Base-by-base conservation (phyloP, 1,140 invertebrate species). In the Drosophila rufa region DNA sequence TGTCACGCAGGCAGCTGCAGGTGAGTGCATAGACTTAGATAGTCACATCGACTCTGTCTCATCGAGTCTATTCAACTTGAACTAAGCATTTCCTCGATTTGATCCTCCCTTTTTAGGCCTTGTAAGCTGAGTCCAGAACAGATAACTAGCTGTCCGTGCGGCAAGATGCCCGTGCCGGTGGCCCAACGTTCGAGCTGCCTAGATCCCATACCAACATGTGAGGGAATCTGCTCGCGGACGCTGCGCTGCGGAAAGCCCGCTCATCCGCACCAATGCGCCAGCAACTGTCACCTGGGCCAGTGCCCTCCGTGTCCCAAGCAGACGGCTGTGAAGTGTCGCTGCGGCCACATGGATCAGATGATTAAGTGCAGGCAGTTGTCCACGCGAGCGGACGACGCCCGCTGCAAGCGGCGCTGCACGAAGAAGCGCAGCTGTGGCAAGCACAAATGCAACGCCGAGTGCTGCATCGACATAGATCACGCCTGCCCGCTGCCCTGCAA, bases 391-490 rank as follows among this genome's bases (percentile, higher is more conserved):
- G 95, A 96, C 79, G 96, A 96, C 85, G 95, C 96, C 7, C 93
- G 95, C 12, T 99, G 98, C 93, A 95, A 98, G 81, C 97, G 96
- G 79, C 96, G 96, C 81, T 99, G 98, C 93, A 96, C 95, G 46
- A 98, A 98, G 93, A 96, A 96, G 93, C 89, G 91, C 61, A 95
- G 95, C 1, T 99, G 98, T 93, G 97, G 96, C 1, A 96, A 96
- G 67, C 98, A 99, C 92, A 98, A 97, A 81, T 99, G 98, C 93
- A 96, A 97, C 75, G 95, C 96, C 60, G 91, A 94, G 33, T 98
- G 98, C 92, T 99, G 98, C 91, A 96, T 97, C 62, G 96, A 97
- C 73, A 94, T 96, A 22, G 96, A 97, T 53, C 98, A 99, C 92
- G 94, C 96, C 36, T 99, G 98, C 94, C 95, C 95, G 1, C 93